Evolutionary conservation across 2,888 invertebrate genomes (phyloP), one percentile per base, ranked within the genome.

Genomic region (Tetranychus truncatus): DNA sequence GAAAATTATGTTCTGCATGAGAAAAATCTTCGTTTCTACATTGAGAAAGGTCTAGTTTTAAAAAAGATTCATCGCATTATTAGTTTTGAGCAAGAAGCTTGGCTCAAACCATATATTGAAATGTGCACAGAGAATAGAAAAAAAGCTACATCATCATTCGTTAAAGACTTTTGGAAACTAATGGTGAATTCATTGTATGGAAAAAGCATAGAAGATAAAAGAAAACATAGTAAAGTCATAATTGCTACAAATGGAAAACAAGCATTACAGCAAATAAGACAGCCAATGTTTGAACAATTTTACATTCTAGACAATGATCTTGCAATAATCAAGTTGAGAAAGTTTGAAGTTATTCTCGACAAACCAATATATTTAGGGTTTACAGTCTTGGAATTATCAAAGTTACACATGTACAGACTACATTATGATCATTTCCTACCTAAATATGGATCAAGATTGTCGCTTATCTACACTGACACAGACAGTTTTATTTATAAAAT

Each of bases 111-210:
- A 45, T 78, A 78, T 55, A 77, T 79, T 55, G 75, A 76, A 20
- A 71, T 79, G 15, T 79, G 78, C 76, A 78, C 78, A 9, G 66
- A 76, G 8, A 73, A 66, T 74, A 74, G 77, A 21, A 79, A 78
- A 78, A 76, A 79, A 74, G 80, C 78, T 78, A 80, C 77, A 75
- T 80, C 78, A 77, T 80, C 79, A 71, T 82, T 82, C 80, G 80
- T 81, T 75, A 81, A 82, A 79, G 80, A 80, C 77, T 81, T 84
- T 74, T 83, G 82, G 74, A 81, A 82, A 76, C 76, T 82, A 8
- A 79, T 80, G 79, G 81, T 81, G 76, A 81, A 82, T 76, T 73
- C 79, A 20, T 79, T 81, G 11, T 83, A 81, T 78, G 81, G 81
- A 15, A 81, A 82, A 78, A 80, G 79, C 44, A 80, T 82, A 78